Percentiles rank a stretch among this genome's conserved stretches.
phyloP scores from a whole-genome alignment of 2,888 invertebrate species.

The Tetrapedia diversipes region DNA sequence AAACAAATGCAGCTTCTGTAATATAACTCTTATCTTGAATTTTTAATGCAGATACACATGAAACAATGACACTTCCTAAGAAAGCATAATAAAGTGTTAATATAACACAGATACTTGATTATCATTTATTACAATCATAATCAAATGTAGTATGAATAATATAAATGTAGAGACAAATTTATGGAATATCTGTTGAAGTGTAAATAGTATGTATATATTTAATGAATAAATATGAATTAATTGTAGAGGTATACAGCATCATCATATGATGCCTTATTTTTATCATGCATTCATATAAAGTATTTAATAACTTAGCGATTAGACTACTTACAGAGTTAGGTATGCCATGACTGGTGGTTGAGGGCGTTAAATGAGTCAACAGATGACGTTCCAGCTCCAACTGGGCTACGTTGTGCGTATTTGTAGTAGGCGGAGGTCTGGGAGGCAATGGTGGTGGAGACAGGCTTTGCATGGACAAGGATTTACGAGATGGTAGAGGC shows the following conservation, averaged over 20 bases:
- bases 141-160: not conserved
- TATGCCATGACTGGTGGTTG: constrained; percentile 81
- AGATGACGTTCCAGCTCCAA: constrained; percentile 81
- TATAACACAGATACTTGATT: not conserved
- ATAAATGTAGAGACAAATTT: not conserved
- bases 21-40: constrained; percentile 11
- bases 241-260: constrained; percentile 24
- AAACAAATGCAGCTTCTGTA: constrained; percentile 38
- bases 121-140: not conserved
- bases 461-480: constrained; percentile 81
- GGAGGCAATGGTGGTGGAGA: constrained; percentile 86
- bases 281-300: constrained; percentile 54
- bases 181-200: constrained; percentile 1
- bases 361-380: constrained; percentile 82
- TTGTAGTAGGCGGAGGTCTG: constrained; percentile 83
- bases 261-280: constrained; percentile 17
- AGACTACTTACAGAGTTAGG: constrained; percentile 83
- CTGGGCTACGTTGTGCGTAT: constrained; percentile 80
- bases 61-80: not conserved
- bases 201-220: constrained; percentile 16
- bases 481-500: constrained; percentile 82
- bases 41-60: constrained; percentile 7
- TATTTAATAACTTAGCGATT: constrained; percentile 71
- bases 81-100: constrained; percentile 13
- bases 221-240: constrained; percentile 29